Conservation (phyloP, 2,888 invertebrate species). For the Linyphia triangularis region DNA sequence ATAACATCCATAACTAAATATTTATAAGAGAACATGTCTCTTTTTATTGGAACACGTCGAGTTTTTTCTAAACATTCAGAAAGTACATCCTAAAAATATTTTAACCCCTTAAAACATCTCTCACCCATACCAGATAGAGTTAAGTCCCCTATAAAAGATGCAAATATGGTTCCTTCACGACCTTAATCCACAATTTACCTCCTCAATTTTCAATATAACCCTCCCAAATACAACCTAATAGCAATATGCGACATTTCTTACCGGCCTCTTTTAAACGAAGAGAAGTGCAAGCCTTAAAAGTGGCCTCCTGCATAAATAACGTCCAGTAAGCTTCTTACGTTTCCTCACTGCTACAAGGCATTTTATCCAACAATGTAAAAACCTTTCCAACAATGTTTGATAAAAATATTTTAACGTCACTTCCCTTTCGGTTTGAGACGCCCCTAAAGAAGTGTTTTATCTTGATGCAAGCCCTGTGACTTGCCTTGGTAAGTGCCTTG, state of each 20-base stretch:
- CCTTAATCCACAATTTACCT: conserved; percentile 60
- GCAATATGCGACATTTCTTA: conserved; percentile 30
- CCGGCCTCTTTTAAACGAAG: neutral
- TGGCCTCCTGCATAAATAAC: conserved; percentile 53
- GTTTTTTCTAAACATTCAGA: neutral
- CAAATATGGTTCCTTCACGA: conserved; percentile 8
- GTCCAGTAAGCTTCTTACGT: conserved; percentile 41
- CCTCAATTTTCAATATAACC: conserved; percentile 63
- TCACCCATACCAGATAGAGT: neutral
- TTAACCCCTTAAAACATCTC: neutral
- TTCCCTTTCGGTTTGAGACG: neutral
- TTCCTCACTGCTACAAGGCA: conserved; percentile 1
- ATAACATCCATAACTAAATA: too few relatives aligned
- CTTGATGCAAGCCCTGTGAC: conserved; percentile 3
- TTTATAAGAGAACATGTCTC: too few relatives aligned
- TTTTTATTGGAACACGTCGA: too few relatives aligned
- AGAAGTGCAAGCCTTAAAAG: conserved; percentile 42
- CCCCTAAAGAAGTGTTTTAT: conserved; percentile 60
- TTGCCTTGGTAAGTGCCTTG: conserved; percentile 33
- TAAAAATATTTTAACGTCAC: conserved; percentile 53
- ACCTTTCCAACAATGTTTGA: conserved; percentile 33
- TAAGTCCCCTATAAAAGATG: conserved; percentile 35
- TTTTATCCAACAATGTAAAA: conserved; percentile 10
- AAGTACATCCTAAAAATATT: neutral
- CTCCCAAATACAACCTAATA: conserved; percentile 46